These are phyloP conservation scores for Aspiorhynchus laticeps DNA, from an alignment of 2,113 vertebrate species.

Conservation along the genomic window DNA sequence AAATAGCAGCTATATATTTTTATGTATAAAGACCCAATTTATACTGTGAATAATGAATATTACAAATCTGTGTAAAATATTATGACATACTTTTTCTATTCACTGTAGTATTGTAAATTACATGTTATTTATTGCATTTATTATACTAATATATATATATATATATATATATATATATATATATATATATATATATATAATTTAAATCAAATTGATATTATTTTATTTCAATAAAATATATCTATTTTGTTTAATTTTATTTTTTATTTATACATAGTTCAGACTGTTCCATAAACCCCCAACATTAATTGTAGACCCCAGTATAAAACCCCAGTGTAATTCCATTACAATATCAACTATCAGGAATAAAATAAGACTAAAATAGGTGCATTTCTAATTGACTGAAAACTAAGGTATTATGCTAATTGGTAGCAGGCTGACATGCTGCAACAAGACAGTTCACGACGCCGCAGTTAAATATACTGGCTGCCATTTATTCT, in stretches of 20 bases:
- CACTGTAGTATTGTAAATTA: too few species aligned
- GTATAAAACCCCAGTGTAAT: background rate
- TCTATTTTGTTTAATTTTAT: background rate
- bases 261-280: background rate
- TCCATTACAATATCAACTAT: too few species aligned
- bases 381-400: background rate
- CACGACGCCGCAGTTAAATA: conserved; percentile 24
- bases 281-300: background rate
- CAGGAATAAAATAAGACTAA: background rate
- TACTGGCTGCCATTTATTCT: conserved; percentile 24
- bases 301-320: background rate
- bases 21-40: too few species aligned
- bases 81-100: too few species aligned
- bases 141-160: too few species aligned
- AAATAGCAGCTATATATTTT: too few species aligned
- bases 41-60: too few species aligned
- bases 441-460: conserved; percentile 1
- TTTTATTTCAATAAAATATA: background rate
- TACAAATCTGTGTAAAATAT: too few species aligned
- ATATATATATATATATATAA: too few species aligned
- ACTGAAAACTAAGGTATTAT: background rate
- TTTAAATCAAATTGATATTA: too few species aligned
- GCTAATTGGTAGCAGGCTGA: background rate
- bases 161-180: too few species aligned
- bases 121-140: too few species aligned